Percentiles rank a stretch among this genome's conserved stretches.
Conservation (phyloP, 2,113 vertebrate genomes). For the Pteruthius melanotis region DNA sequence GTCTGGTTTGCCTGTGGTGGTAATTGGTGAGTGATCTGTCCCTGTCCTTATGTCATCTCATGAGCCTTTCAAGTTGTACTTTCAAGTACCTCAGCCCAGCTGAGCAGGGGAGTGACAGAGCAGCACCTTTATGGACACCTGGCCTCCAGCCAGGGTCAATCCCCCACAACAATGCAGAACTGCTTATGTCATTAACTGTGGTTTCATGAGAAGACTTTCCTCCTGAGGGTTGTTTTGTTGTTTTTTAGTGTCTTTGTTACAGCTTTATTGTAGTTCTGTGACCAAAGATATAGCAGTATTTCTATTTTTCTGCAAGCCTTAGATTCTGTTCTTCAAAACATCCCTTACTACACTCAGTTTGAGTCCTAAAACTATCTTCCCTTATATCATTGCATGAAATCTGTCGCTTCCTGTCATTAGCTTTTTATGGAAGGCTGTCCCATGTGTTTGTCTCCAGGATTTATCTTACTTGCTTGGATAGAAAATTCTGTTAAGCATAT, state of each 20-base stretch:
- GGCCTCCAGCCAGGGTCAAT: background rate
- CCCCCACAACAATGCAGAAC: background rate
- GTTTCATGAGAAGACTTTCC: background rate
- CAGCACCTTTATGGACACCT: background rate
- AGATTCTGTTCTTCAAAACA: background rate
- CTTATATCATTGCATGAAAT: background rate
- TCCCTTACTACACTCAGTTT: background rate
- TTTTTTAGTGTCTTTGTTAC: background rate
- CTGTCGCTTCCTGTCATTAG: background rate
- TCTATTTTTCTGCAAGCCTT: background rate
- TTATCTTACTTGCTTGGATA: background rate
- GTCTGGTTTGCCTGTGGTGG: background rate
- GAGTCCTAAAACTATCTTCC: background rate
- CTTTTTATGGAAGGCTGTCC: background rate
- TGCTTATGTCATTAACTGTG: background rate
- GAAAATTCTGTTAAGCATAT: background rate
- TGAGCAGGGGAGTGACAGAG: background rate
- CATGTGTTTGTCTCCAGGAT: background rate
- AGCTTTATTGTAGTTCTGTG: background rate
- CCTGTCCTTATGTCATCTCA: background rate
- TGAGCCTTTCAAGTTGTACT: background rate
- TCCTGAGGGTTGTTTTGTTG: background rate
- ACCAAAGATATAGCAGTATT: background rate
- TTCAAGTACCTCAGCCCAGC: background rate
- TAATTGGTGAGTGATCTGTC: background rate